Base-by-base conservation (phyloP, 2,797 vertebrate genomes). In the Scyliorhinus canicula region DNA sequence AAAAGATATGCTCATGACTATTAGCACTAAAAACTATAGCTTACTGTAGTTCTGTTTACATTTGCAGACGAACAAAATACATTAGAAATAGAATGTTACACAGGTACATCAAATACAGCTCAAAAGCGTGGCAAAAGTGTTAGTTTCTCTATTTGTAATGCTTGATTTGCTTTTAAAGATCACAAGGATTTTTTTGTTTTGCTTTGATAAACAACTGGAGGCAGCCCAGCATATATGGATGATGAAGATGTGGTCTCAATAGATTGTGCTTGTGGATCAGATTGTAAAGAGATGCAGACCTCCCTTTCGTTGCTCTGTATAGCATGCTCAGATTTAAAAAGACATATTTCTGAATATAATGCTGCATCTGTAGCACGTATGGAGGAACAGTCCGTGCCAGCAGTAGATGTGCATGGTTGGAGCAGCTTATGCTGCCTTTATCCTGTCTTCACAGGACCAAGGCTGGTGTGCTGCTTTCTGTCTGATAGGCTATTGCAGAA, bases 401-500 rank as follows among this genome's bases (percentile, higher is more conserved):
- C 44, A 12, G 63, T 67, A 47, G 63, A 93, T 28, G 40, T 69
- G 65, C 91, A 69, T 69, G 93, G 44, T 55, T 94, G 67, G 65
- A 94, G 69, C 47, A 52, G 93, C 93, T 94, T 71, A 69, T 52
- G 67, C 50, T 94, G 65, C 28, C 91, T 94, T 94, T 71, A 55
- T 94, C 44, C 93, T 71, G 67, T 55, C 67, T 74, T 71, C 93
- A 74, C 69, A 74, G 93, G 47, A 74, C 93, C 67, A 74, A n/a
- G 93, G 47, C 47, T 74, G 35, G 28, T 21, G 93, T 69, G 67
- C 50, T 71, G 67, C 50, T 93, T 65, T 93, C 65, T 93, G 91
- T 93, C 91, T 93, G 91, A 93, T 93, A 93, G 91, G 91, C 91
- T 93, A n/a, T 12, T 93, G 63, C 63, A 67, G 91, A 44, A 65